Percentiles rank a stretch among this genome's conserved stretches.
Evolutionary conservation across 1,140 invertebrate genomes (phyloP).

Genomic region (Drosophila tropicalis): DNA sequence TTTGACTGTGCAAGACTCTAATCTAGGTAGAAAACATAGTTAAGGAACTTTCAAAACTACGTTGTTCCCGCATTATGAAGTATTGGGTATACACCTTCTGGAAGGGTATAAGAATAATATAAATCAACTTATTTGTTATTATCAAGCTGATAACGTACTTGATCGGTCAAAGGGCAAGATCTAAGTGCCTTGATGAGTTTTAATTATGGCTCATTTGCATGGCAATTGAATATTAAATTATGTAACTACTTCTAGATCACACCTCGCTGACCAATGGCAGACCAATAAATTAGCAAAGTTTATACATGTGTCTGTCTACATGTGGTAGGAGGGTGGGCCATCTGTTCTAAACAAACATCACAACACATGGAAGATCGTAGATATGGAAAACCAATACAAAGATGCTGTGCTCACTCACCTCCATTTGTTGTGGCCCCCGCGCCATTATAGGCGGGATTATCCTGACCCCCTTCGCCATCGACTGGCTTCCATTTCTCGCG

Average conservation of each 20-base stretch:
- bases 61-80: too few relatives aligned
- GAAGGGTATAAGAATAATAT: background rate
- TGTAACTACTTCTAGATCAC: background rate
- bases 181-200: too few relatives aligned
- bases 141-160: too few relatives aligned
- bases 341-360: constrained; percentile 1
- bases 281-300: background rate
- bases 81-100: too few relatives aligned
- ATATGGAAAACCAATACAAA: background rate
- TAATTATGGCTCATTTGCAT: too few relatives aligned
- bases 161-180: too few relatives aligned
- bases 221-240: too few relatives aligned
- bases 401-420: constrained; percentile 39
- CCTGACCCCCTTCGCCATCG: constrained; percentile 51
- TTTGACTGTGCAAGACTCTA: too few relatives aligned
- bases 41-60: too few relatives aligned
- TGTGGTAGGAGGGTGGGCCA: background rate
- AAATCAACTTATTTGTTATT: background rate
- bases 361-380: too few relatives aligned
- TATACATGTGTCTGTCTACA: background rate
- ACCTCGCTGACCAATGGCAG: background rate
- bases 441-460: constrained; percentile 68
- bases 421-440: constrained; percentile 41
- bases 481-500: constrained; percentile 75
- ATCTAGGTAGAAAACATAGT: too few relatives aligned